These are phyloP conservation scores for Helicoverpa assulta DNA, from an alignment of 2,888 invertebrate genomes.

Conservation along the genomic window DNA sequence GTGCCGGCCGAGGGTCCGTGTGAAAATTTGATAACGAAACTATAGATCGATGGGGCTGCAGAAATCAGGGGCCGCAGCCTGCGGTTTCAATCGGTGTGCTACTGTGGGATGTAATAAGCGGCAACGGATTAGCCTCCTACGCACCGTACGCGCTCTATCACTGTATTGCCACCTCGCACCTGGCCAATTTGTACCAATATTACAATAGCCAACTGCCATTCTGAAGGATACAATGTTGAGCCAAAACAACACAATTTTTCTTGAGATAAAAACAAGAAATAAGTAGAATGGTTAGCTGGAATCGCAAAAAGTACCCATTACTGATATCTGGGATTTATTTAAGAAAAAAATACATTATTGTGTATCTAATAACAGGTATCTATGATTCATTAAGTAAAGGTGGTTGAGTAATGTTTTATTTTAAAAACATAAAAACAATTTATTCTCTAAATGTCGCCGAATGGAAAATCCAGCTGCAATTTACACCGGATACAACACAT, in stretches of 20 bases:
- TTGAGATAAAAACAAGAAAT: too few relatives aligned
- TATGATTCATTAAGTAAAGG: too few relatives aligned
- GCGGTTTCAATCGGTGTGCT: slow-evolving; percentile 88
- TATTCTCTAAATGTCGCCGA: neutral
- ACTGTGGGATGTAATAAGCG: slow-evolving; percentile 88
- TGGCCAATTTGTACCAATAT: slow-evolving; percentile 36
- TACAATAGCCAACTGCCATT: slow-evolving; percentile 8
- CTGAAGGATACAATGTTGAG: slow-evolving; percentile 1
- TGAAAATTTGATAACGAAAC: slow-evolving; percentile 90
- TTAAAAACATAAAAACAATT: neutral
- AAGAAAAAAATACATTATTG: too few relatives aligned
- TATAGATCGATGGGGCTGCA: slow-evolving; percentile 88
- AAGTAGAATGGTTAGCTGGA: too few relatives aligned
- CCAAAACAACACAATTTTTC: neutral
- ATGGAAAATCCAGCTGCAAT: slow-evolving; percentile 14
- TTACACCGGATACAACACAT: slow-evolving; percentile 38
- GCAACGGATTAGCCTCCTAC: slow-evolving; percentile 79
- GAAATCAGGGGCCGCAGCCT: slow-evolving; percentile 83
- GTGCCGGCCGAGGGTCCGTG: slow-evolving; percentile 83
- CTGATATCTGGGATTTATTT: too few relatives aligned
- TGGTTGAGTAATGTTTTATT: too few relatives aligned
- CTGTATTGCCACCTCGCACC: slow-evolving; percentile 37
- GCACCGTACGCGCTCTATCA: slow-evolving; percentile 36
- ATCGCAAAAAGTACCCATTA: too few relatives aligned
- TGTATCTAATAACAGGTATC: too few relatives aligned